Conservation (phyloP, 2,113 vertebrate species). For the Catharus minimus region DNA sequence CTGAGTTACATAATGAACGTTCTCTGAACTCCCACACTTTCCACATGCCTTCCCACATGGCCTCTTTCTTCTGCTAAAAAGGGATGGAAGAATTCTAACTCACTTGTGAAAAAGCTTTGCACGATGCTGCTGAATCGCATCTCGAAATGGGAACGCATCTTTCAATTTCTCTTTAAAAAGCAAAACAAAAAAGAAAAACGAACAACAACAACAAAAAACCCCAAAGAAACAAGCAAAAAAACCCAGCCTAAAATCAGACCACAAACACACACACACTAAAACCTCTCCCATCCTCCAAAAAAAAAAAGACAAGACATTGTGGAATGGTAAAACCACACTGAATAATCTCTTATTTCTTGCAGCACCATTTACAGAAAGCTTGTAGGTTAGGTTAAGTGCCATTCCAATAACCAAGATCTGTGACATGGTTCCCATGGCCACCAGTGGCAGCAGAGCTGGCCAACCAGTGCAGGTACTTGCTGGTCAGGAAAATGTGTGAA, state of each 20-base stretch:
- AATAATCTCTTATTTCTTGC: neutral
- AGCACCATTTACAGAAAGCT: neutral
- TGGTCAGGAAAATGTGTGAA: neutral
- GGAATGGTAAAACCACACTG: neutral
- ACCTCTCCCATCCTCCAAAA: fast-evolving
- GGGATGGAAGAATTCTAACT: neutral
- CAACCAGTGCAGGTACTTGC: neutral
- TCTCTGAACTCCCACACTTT: constrained; percentile 49
- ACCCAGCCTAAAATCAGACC: fast-evolving
- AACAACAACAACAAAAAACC: neutral
- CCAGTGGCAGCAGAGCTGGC: neutral
- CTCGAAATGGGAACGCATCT: neutral
- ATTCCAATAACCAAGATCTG: neutral
- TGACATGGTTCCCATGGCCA: neutral
- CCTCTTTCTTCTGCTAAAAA: constrained; percentile 46
- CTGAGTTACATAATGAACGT: constrained; percentile 32
- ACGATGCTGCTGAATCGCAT: neutral
- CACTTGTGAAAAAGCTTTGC: neutral
- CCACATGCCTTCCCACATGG: constrained; percentile 34
- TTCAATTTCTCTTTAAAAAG: neutral
- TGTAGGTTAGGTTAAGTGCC: neutral
- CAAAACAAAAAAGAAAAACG: neutral
- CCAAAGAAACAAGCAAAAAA: neutral
- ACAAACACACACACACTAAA: neutral
- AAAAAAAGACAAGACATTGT: neutral